These are phyloP conservation scores for Knipowitschia caucasica DNA, from an alignment of 2,797 vertebrate species.

Conservation along the genomic window DNA sequence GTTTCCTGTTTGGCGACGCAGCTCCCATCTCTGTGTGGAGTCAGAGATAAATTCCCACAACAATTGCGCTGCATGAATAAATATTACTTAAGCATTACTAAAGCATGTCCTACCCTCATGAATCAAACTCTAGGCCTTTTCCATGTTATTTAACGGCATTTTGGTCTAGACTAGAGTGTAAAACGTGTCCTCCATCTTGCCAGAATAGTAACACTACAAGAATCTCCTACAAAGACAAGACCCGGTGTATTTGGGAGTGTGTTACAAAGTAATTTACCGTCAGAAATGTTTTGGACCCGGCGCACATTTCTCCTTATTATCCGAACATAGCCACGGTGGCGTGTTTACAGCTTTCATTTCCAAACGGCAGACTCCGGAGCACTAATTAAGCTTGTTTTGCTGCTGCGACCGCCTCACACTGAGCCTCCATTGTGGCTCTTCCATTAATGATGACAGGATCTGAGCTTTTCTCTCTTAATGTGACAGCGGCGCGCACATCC, in stretches of 20 bases:
- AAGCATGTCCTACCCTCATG: no score
- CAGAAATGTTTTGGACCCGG: neutral
- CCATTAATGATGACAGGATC: constrained; percentile 38
- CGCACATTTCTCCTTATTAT: neutral
- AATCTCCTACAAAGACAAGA: neutral
- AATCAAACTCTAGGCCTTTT: no score
- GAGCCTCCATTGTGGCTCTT: constrained; percentile 8
- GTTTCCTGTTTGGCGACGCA: no score
- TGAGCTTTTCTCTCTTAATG: constrained; percentile 33
- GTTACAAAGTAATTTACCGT: neutral
- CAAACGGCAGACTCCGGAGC: neutral
- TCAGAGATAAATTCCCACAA: no score
- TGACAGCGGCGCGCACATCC: constrained; percentile 33
- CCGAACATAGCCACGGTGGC: neutral
- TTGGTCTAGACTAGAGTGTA: no score
- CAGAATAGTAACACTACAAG: no score
- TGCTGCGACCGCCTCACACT: neutral
- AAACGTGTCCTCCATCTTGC: no score
- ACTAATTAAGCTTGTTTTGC: constrained; percentile 6
- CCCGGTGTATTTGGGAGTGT: neutral
- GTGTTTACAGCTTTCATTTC: neutral
- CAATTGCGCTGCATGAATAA: no score
- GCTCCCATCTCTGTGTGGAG: no score
- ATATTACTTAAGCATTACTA: no score
- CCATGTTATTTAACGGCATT: no score